Conservation (phyloP, 1,140 invertebrate genomes). For the Dendroctonus ponderosae region DNA sequence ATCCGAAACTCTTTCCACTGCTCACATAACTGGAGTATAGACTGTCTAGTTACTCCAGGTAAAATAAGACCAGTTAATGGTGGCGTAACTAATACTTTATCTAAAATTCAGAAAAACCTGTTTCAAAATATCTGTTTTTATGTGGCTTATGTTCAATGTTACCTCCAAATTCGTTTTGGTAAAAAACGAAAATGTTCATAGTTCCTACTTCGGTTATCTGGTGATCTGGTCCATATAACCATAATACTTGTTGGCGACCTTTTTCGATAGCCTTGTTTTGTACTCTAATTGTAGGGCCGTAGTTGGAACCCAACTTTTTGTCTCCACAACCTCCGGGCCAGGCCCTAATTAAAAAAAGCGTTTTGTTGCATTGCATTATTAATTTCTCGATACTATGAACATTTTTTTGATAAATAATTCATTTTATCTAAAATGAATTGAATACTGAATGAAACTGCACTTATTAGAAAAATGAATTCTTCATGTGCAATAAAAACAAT, state of each 20-base stretch:
- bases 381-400: too few species aligned
- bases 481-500: too few species aligned
- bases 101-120: slow-evolving; percentile 54
- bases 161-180: slow-evolving; percentile 89
- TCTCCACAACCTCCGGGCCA: slow-evolving; percentile 96
- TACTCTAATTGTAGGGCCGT: slow-evolving; percentile 81
- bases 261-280: slow-evolving; percentile 75
- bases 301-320: slow-evolving; percentile 94
- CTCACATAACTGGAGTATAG: slow-evolving; percentile 76
- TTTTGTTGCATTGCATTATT: too few species aligned
- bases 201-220: slow-evolving; percentile 97
- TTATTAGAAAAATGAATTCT: too few species aligned
- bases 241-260: slow-evolving; percentile 94
- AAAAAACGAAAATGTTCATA: slow-evolving; percentile 97
- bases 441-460: too few species aligned
- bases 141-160: slow-evolving; percentile 23
- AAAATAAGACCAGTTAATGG: slow-evolving; percentile 88
- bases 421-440: too few species aligned
- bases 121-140: slow-evolving; percentile 1
- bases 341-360: slow-evolving; percentile 59
- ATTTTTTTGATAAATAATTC: too few species aligned
- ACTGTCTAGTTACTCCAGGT: slow-evolving; percentile 89
- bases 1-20: slow-evolving; percentile 89
- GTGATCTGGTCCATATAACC: slow-evolving; percentile 94
- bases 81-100: slow-evolving; percentile 91